Evolutionary conservation across 1,140 invertebrate species (phyloP), one percentile per base, ranked within the genome.

Genomic region (Lordiphosa collinella): DNA sequence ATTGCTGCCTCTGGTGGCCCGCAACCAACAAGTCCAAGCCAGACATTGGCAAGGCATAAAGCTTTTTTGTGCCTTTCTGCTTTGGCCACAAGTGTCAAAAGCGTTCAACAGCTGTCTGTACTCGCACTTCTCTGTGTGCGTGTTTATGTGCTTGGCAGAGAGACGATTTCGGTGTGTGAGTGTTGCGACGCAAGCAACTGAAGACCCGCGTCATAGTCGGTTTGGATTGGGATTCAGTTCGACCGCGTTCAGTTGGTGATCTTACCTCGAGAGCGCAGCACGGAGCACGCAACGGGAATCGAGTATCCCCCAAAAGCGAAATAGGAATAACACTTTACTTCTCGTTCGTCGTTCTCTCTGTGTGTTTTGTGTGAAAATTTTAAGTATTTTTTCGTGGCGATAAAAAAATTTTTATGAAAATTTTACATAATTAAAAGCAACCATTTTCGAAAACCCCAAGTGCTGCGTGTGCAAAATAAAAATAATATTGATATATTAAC

Each of bases 101-200:
- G 69, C 72, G 58, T 76, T 82, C 78, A 82, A 80, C 78, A 80
- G 76, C 76, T 80, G 76, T 63, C 65, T 70, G 56, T 31, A 29
- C 10, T 47, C 25, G 48, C 50, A 57, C 62, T 63, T 56, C 9
- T 53, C 40, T 37, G 56, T 67, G 50, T 63, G 43, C 13, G 10
- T 37, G 63, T 60, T 32, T 54, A 12, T 58, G 68, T 80, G 76
- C 62, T 61, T 62, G 61, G 31, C 49, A 37, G 53, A 65, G 62
- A 65, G 51, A 4, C 10, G 31, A n/a, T 35, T 36, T 50, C 0
- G 5, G 18, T 4, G 31, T 50, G 7, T 50, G 31, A 44, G 46
- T 43, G 54, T 57, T 56, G 52, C 47, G 53, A 49, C 67, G 64
- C 66, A 41, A 59, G 64, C 67, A 34, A 54, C 43, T 62, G 53